These are phyloP conservation scores for Tarsius wallacei DNA, from an alignment of 2,797 vertebrate species.

Conservation along the genomic window DNA sequence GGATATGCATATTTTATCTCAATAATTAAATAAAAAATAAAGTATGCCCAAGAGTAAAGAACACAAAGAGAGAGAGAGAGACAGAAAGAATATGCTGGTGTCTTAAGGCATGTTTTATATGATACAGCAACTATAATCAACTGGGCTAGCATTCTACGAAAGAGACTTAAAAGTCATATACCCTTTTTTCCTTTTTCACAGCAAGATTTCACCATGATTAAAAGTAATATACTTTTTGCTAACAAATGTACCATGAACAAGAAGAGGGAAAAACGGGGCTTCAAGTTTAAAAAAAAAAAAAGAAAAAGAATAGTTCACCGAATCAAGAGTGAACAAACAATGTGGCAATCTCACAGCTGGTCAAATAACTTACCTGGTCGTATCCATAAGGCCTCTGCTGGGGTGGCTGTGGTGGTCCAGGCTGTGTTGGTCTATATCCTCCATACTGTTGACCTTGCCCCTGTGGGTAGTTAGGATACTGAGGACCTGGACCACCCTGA, in stretches of 20 bases:
- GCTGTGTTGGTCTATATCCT: constrained; percentile 96
- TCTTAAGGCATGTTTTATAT: not conserved
- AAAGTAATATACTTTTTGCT: not conserved
- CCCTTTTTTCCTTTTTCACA: too few relatives aligned
- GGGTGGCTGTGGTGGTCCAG: constrained; percentile 97
- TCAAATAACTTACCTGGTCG: constrained; percentile 94
- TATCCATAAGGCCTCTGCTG: constrained; percentile 99
- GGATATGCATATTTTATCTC: not conserved
- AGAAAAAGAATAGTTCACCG: not conserved
- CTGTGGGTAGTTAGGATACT: constrained; percentile 98
- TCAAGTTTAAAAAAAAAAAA: not conserved
- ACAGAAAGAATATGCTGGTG: not conserved
- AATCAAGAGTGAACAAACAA: not conserved
- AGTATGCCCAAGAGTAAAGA: not conserved
- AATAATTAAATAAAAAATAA: too few relatives aligned
- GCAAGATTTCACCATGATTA: not conserved
- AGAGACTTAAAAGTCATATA: not conserved
- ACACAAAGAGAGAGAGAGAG: not conserved
- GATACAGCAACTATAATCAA: not conserved
- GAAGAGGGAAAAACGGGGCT: not conserved
- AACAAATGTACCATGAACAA: not conserved
- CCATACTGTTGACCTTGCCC: constrained; percentile 99
- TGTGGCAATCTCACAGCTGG: not conserved
- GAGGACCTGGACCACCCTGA: constrained; percentile 95
- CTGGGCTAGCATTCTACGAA: not conserved